These are phyloP conservation scores for Drosophila truncata DNA, from an alignment of 1,140 invertebrate species.

Conservation along the genomic window DNA sequence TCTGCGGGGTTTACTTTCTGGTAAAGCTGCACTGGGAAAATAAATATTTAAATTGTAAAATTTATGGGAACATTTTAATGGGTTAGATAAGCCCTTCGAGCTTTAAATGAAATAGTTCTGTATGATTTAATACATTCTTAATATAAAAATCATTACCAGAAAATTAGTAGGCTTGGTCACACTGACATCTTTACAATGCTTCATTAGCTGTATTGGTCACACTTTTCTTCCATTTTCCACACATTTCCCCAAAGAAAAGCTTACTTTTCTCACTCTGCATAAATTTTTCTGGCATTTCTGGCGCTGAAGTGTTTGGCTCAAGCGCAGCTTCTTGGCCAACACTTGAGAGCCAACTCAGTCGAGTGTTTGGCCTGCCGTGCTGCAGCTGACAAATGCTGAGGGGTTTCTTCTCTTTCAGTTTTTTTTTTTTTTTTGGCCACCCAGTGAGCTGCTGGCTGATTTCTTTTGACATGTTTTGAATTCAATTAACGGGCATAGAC, in stretches of 20 bases:
- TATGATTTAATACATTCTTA: neutral
- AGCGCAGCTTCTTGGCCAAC: constrained; percentile 72
- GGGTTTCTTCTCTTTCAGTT: neutral
- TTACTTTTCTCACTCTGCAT: constrained; percentile 1
- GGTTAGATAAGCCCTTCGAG: neutral
- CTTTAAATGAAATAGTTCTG: neutral
- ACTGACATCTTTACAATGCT: neutral
- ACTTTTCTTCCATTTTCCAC: neutral
- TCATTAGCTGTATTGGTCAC: neutral
- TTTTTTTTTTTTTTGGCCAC: constrained; percentile 46
- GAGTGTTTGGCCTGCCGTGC: constrained; percentile 68
- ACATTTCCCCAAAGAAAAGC: neutral
- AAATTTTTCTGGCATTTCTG: constrained; percentile 11
- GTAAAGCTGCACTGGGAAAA: constrained; percentile 2
- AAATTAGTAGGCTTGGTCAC: neutral
- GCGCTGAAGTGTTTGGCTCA: constrained; percentile 57
- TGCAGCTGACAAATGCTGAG: constrained; percentile 41
- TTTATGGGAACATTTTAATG: neutral
- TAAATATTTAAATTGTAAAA: too few relatives aligned
- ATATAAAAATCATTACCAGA: neutral
- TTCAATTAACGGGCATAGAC: constrained; percentile 71
- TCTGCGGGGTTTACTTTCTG: neutral
- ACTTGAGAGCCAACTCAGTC: constrained; percentile 55
- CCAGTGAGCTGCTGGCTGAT: constrained; percentile 62
- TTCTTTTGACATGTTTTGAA: constrained; percentile 82